A percentile compares a stretch with the other conserved stretches of the same genome.
These are phyloP conservation scores for Phyto melanocephala DNA, from an alignment of 2,888 invertebrate genomes.

Conservation along the genomic window DNA sequence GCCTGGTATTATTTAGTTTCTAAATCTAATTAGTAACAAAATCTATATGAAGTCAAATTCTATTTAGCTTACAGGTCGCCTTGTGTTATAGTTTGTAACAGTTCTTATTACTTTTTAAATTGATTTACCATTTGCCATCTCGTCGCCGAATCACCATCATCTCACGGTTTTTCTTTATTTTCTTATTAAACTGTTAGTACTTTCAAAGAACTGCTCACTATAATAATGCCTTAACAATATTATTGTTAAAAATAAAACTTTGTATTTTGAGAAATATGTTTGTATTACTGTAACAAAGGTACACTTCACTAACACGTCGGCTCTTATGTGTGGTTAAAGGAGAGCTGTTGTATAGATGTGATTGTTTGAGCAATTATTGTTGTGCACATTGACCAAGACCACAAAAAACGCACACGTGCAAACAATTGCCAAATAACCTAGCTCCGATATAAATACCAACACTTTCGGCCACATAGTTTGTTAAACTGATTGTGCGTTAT, in stretches of 20 bases:
- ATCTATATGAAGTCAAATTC: no score
- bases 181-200: no score
- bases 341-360: neutral
- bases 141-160: no score
- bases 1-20: no score
- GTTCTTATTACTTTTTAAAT: no score
- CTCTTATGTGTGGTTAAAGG: neutral
- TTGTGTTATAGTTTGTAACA: no score
- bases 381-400: constrained; percentile 43
- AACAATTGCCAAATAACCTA: constrained; percentile 59
- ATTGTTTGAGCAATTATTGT: neutral
- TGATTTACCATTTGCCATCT: no score
- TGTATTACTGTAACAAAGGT: neutral
- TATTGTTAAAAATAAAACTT: constrained; percentile 20
- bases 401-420: constrained; percentile 54
- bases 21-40: no score
- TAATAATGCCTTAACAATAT: constrained; percentile 24
- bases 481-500: constrained; percentile 59
- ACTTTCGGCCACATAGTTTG: constrained; percentile 56
- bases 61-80: no score
- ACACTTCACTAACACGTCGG: neutral
- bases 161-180: no score
- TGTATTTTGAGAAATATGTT: no score
- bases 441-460: constrained; percentile 43
- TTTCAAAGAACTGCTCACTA: neutral